Percentiles rank a stretch among this genome's conserved stretches.
Conservation (phyloP, 2,888 invertebrate species). For the Amphipoea lucens region DNA sequence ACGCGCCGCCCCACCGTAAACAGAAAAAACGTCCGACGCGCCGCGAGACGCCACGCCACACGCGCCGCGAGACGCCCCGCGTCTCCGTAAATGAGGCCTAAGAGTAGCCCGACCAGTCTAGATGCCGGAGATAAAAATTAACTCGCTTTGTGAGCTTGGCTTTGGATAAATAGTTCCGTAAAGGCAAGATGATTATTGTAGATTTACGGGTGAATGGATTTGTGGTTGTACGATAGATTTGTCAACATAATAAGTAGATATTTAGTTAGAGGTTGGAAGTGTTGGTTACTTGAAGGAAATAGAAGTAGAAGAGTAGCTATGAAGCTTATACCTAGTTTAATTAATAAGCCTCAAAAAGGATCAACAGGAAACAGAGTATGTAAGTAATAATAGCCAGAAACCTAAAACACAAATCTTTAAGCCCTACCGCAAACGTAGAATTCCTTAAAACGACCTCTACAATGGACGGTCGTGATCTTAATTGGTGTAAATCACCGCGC, state of each 20-base stretch:
- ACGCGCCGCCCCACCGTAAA: too few species aligned
- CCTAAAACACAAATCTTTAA: neutral
- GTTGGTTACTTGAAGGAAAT: neutral
- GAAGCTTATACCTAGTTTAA: neutral
- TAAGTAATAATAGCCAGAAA: neutral
- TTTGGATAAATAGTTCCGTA: constrained; percentile 38
- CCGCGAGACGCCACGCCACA: too few species aligned
- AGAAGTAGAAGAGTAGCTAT: neutral
- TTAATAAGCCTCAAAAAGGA: neutral
- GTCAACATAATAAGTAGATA: too few species aligned
- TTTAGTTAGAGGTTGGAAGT: neutral
- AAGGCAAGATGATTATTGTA: constrained; percentile 25
- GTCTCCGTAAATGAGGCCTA: too few species aligned
- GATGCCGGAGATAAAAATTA: constrained; percentile 58
- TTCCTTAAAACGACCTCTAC: neutral
- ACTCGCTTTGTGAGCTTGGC: constrained; percentile 29
- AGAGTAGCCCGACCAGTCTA: constrained; percentile 56
- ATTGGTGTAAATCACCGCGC: neutral
- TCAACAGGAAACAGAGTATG: neutral
- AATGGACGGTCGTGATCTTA: neutral
- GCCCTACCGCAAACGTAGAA: too few species aligned
- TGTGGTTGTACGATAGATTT: neutral
- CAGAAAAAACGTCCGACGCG: too few species aligned
- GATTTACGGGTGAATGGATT: constrained; percentile 7
- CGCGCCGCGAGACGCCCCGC: too few species aligned